A percentile compares a stretch with the other conserved stretches of the same genome.
These are phyloP conservation scores for Tylochromis polylepis DNA, from an alignment of 2,113 vertebrate species.

Conservation along the genomic window DNA sequence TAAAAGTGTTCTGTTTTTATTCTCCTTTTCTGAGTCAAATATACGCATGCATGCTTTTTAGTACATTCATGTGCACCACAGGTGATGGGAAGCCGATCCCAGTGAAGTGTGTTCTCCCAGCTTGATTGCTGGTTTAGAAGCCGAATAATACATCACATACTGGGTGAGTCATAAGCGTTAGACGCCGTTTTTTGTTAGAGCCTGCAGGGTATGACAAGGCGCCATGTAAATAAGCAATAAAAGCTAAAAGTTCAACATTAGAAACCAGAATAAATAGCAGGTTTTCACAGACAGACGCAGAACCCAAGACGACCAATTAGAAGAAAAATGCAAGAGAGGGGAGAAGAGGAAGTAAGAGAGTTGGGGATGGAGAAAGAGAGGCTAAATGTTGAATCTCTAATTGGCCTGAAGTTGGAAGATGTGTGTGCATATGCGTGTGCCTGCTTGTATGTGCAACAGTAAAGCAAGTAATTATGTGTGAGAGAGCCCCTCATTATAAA, in stretches of 20 bases:
- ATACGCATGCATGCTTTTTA: neutral
- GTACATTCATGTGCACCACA: neutral
- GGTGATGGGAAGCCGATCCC: neutral
- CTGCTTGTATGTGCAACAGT: constrained; percentile 24
- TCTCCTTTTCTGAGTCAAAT: neutral
- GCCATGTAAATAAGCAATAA: neutral
- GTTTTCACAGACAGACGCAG: neutral
- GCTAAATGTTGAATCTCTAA: constrained; percentile 48
- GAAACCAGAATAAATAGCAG: constrained; percentile 19
- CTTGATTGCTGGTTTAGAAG: neutral
- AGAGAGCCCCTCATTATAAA: constrained; percentile 45
- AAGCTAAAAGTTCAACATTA: neutral
- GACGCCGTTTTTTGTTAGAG: neutral
- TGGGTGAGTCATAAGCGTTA: neutral
- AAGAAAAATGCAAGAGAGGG: neutral
- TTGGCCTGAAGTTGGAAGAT: constrained; percentile 47
- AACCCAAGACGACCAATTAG: constrained; percentile 48
- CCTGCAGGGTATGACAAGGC: neutral
- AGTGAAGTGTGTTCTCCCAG: neutral
- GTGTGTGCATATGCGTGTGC: constrained; percentile 3
- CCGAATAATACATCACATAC: neutral
- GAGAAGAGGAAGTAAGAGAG: constrained; percentile 6
- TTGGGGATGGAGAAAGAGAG: constrained; percentile 1
- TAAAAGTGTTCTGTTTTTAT: neutral
- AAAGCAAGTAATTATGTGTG: constrained; percentile 49